These are phyloP conservation scores for Chironomus tentans DNA, from an alignment of 2,888 invertebrate genomes.

Conservation along the genomic window DNA sequence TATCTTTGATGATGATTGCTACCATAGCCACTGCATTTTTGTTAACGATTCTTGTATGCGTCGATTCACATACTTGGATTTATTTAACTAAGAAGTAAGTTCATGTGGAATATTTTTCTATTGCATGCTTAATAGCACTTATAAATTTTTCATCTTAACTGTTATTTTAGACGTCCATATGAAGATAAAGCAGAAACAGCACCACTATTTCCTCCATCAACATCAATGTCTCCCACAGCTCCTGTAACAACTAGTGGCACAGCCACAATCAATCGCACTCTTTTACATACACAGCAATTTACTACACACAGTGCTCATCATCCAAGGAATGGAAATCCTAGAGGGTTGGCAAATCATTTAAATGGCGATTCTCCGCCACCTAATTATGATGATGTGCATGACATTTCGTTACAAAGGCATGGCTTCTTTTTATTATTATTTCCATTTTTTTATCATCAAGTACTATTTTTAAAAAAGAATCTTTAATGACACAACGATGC, in stretches of 20 bases:
- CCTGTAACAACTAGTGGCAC: slow-evolving; percentile 37
- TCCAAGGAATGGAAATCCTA: slow-evolving; percentile 31
- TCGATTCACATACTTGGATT: slow-evolving; percentile 95
- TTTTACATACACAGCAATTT: slow-evolving; percentile 41
- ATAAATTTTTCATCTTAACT: slow-evolving; percentile 28
- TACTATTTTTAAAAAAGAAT: no score
- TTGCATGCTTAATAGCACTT: not conserved
- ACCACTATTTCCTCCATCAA: slow-evolving; percentile 41
- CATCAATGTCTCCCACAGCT: slow-evolving; percentile 38
- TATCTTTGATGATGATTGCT: slow-evolving; percentile 80
- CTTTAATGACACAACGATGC: no score
- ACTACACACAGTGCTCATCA: slow-evolving; percentile 8
- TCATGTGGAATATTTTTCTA: not conserved
- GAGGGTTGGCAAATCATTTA: slow-evolving; percentile 23
- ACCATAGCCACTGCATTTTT: slow-evolving; percentile 78
- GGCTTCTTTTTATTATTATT: slow-evolving; percentile 33
- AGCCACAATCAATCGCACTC: slow-evolving; percentile 39
- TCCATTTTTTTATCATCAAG: not conserved
- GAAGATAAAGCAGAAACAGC: slow-evolving; percentile 42
- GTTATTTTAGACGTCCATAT: slow-evolving; percentile 33
- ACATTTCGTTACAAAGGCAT: slow-evolving; percentile 40
- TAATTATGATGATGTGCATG: slow-evolving; percentile 45
- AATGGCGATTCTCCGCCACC: slow-evolving; percentile 41
- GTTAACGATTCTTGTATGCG: slow-evolving; percentile 84
- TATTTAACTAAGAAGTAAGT: slow-evolving; percentile 81